These are phyloP conservation scores for Erpetoichthys calabaricus DNA, from an alignment of 2,797 vertebrate genomes.

Conservation along the genomic window DNA sequence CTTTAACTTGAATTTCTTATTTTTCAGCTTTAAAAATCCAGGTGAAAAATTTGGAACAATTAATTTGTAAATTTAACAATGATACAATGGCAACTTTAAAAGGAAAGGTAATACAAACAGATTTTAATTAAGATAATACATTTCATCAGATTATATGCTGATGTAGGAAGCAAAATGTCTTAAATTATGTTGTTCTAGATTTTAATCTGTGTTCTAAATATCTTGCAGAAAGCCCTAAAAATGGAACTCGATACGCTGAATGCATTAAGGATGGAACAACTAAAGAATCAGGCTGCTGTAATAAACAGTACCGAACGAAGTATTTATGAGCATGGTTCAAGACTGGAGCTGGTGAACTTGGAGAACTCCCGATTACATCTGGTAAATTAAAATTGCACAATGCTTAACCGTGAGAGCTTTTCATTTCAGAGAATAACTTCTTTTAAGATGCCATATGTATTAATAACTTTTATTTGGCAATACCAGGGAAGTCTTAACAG, in stretches of 20 bases:
- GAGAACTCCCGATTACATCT: slow-evolving; percentile 38
- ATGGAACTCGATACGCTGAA: background rate
- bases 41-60: slow-evolving; percentile 12
- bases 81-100: slow-evolving; percentile 13
- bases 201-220: background rate
- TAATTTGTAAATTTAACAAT: slow-evolving; percentile 12
- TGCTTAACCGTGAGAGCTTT: no score
- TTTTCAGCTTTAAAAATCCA: slow-evolving; percentile 11
- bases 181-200: background rate
- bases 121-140: slow-evolving; percentile 1
- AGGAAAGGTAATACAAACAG: slow-evolving; percentile 22
- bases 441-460: no score
- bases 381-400: slow-evolving; percentile 27
- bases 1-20: background rate
- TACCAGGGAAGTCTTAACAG: no score
- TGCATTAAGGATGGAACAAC: background rate
- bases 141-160: background rate
- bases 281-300: slow-evolving; percentile 18
- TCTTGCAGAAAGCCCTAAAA: slow-evolving; percentile 23
- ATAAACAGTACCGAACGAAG: slow-evolving; percentile 33
- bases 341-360: slow-evolving; percentile 21
- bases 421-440: no score
- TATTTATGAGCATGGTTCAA: slow-evolving; percentile 31
- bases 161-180: slow-evolving; percentile 8
- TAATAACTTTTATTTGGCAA: no score